phyloP scores from a whole-genome alignment of 2,113 vertebrate species.

The Anolis sagrei region DNA sequence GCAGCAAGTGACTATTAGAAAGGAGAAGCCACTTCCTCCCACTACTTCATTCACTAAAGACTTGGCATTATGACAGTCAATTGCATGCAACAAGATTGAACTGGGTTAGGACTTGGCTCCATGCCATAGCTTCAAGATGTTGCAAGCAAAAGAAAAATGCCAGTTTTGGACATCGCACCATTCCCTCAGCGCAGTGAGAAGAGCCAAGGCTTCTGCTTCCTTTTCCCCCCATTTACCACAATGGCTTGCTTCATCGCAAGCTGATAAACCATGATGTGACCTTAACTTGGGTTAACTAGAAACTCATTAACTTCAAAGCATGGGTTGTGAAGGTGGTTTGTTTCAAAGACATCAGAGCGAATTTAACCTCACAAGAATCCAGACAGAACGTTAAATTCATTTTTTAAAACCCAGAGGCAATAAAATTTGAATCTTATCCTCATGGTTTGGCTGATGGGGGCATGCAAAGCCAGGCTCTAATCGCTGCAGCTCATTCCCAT shows the following conservation, averaged over 20 bases:
- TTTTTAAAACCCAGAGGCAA: background rate
- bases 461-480: background rate
- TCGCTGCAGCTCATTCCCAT: background rate
- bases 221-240: background rate
- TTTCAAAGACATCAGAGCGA: background rate
- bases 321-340: background rate
- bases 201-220: background rate
- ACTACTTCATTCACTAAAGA: background rate
- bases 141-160: background rate
- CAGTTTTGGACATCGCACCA: background rate
- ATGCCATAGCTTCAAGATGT: background rate
- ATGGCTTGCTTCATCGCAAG: background rate
- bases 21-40: background rate
- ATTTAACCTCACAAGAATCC: background rate
- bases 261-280: background rate
- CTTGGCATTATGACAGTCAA: background rate
- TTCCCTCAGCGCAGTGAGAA: background rate
- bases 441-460: background rate
- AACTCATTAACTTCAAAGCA: background rate
- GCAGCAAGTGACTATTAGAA: conserved; percentile 21
- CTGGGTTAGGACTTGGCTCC: background rate
- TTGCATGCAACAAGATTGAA: background rate
- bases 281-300: background rate
- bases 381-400: background rate
- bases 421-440: background rate